phyloP scores from a whole-genome alignment of 2,888 invertebrate species.

The Caenorhabditis sp. region DNA sequence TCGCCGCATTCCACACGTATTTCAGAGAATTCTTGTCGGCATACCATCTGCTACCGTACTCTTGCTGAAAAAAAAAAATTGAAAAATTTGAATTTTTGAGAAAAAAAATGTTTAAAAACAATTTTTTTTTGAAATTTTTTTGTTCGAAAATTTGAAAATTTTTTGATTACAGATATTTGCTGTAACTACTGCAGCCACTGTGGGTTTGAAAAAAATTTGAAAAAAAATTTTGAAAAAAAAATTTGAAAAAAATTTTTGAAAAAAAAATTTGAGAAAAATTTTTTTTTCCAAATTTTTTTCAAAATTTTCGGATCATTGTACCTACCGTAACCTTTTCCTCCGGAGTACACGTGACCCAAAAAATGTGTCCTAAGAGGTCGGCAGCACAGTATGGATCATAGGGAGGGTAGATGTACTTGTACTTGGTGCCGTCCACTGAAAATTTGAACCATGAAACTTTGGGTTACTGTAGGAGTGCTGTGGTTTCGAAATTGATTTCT shows the following conservation, averaged over 20 bases:
- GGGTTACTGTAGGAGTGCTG: not conserved
- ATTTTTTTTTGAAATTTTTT: not conserved
- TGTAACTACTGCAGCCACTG: too few species aligned
- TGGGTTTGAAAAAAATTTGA: too few species aligned
- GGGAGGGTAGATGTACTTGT: slow-evolving; percentile 49
- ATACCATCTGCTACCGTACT: slow-evolving; percentile 40
- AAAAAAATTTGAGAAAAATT: too few species aligned
- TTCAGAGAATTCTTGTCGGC: slow-evolving; percentile 20
- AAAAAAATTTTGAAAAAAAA: not conserved
- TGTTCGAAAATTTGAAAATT: too few species aligned
- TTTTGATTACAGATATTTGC: too few species aligned
- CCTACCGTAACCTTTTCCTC: slow-evolving; percentile 52
- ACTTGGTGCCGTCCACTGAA: slow-evolving; percentile 42
- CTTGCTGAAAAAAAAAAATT: slow-evolving; percentile 28
- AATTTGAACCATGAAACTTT: too few species aligned
- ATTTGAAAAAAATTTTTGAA: too few species aligned
- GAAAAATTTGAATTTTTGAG: not conserved
- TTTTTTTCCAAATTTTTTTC: too few species aligned
- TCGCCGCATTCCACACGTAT: slow-evolving; percentile 41
- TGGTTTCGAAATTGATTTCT: not conserved
- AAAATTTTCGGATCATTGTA: too few species aligned
- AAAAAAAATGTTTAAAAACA: not conserved
- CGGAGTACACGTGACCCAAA: slow-evolving; percentile 67
- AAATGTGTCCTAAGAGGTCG: slow-evolving; percentile 54
- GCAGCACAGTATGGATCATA: slow-evolving; percentile 65